Base-by-base conservation (phyloP, 2,797 vertebrate species). In the Alcedo atthis region DNA sequence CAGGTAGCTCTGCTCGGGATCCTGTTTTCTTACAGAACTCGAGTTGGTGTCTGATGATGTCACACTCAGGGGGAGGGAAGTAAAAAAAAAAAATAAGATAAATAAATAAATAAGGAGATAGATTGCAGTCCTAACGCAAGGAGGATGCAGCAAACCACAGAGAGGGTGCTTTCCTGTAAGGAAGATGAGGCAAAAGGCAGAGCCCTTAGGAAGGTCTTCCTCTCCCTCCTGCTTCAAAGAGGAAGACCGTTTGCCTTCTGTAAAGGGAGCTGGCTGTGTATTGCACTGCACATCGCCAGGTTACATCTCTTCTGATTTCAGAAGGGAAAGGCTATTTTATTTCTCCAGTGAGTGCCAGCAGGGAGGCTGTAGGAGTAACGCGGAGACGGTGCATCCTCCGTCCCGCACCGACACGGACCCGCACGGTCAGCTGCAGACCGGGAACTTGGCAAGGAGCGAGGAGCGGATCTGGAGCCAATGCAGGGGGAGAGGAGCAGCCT, bases 1-100 rank as follows among this genome's bases (percentile, higher is more conserved):
- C 96, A 95, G 92, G 96, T 97, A 97, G 89, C 89, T 91, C 93
- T 96, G 94, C 96, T 97, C 25, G 61, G 96, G 96, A 97, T 97
- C 81, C 76, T 93, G 90, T 96, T 92, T 91, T 81, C 62, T 84
- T 90, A 90, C 70, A 81, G 94, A 97, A 96, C 95, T 97, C 55
- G 83, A 94, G 92, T 95, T 97, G 86, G 86, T 88, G 87, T 88
- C 91, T 96, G 96, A 82, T 95, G 95, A 97, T 97, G 96, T 97
- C 96, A 97, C 76, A 8, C 71, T 74, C 37, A 49, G 90, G 89
- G 95, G 96, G 89, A 94, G 93, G 96, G 87, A 86, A 93, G 94
- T 70, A 42, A 78, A 43, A 62, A 61, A 61, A 32, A 40, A 68
- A 61, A 64, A 71, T 40, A 9, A 10, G 8, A 69, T 35, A 28